Conservation (phyloP, 2,888 invertebrate genomes). For the Melieria crassipennis region DNA sequence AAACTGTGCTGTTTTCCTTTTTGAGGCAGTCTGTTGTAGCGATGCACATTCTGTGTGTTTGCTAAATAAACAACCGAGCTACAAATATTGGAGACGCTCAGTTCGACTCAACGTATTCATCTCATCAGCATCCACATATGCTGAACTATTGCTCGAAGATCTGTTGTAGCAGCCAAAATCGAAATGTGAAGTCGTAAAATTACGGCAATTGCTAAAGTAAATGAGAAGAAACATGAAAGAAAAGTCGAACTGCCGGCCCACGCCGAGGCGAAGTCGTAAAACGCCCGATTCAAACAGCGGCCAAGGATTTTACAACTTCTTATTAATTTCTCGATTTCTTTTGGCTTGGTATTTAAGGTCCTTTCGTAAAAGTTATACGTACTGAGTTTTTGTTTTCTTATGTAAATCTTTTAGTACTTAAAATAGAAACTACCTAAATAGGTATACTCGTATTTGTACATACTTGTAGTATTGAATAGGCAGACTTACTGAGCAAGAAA, state of each 20-base stretch:
- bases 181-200: conserved; percentile 18
- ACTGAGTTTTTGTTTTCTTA: no score
- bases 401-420: no score
- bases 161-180: conserved; percentile 14
- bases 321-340: no score
- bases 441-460: no score
- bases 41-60: conserved; percentile 39
- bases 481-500: no score
- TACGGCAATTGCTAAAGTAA: background rate
- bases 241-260: background rate
- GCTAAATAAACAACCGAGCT: conserved; percentile 48
- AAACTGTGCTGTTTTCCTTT: conserved; percentile 16
- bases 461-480: no score
- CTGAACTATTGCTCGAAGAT: conserved; percentile 10
- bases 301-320: no score
- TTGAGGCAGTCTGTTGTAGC: conserved; percentile 32
- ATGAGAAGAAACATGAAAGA: conserved; percentile 6
- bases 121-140: conserved; percentile 9
- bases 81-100: conserved; percentile 22
- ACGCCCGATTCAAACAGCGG: no score
- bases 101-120: background rate
- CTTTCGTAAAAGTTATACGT: no score
- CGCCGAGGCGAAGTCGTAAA: conserved; percentile 4
- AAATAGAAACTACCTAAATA: no score
- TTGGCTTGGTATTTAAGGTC: no score